Evolutionary conservation across 2,797 vertebrate species (phyloP), one percentile per base, ranked within the genome.

Genomic region (Neosalanx taihuensis): DNA sequence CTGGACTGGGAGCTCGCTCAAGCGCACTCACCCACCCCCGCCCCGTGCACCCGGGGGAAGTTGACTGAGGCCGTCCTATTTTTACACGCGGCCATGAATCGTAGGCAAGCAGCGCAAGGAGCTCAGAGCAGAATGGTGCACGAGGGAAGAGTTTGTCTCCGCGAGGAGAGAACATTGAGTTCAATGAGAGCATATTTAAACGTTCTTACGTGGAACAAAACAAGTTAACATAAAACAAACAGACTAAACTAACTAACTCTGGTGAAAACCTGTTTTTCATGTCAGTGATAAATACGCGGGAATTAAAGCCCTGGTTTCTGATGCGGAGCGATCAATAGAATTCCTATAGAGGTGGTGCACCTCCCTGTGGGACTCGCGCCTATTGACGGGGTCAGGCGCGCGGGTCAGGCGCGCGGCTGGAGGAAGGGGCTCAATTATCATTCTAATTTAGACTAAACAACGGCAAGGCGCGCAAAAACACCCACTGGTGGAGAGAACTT

Each of bases 381-480:
- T 65, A 83, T 88, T 85, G 87, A 82, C 64, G 71, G 74, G 84
- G 81, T 72, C 85, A 89, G 90, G 92, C 92, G 93, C 90, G 89
- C 90, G 88, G 76, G 83, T 71, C n/a, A n/a, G n/a, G n/a, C n/a
- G n/a, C n/a, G n/a, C n/a, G n/a, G n/a, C n/a, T n/a, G n/a, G 72
- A 76, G 76, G 89, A 92, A 90, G 85, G 86, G 72, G 84, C 91
- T 89, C n/a, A 89, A 92, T 93, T 91, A 90, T 90, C 84, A 88
- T 92, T 89, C 91, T 92, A 88, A 90, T 89, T 89, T 88, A 41
- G 6, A 85, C 81, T 85, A 84, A 64, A 89, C 83, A 90, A 91
- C 84, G 77, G 76, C 72, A 83, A 78, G 84, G 77, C 85, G 83
- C 84, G 69, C 67, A 79, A 80, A 72, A n/a, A n/a, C n/a, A 69